Base-by-base conservation (phyloP, 1,140 invertebrate genomes). In the Hyphantria cunea region DNA sequence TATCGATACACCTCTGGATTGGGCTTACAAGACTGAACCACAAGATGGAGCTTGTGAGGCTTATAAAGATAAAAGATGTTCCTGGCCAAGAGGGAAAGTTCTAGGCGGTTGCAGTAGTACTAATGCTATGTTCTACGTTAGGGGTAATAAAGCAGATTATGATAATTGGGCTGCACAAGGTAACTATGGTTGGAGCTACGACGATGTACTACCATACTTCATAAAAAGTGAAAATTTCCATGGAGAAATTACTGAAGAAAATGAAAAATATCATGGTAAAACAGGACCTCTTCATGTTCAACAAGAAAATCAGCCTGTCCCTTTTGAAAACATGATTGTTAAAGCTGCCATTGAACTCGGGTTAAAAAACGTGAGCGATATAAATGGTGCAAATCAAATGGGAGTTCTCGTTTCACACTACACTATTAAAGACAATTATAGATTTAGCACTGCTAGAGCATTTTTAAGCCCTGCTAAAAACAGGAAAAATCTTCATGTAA, bases 141-240 rank as follows among this genome's bases (percentile, higher is more conserved):
- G 95, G n/a, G 95, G 95, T 5, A 94, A 96, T 72, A 92, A 92
- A 2, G 59, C 72, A 41, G 93, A 94, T 64, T 94, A 92, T 54
- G 92, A 94, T 49, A 81, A 87, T 44, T 97, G 96, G 96, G 93
- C 93, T 45, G 90, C 91, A 37, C 76, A 89, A 77, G 92, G 92
- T 6, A 93, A 92, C 61, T 69, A 86, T 0, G 95, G 94, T 0
- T 98, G 97, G 97, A 93, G 94, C 10, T 98, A 94, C 90, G 91
- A 95, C 11, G 94, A 96, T n/a, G 93, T 97, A 0, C 73, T 96
- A 5, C 95, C 95, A 0, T 97, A 97, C 76, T 97, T 97, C 77
- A 94, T 94, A 70, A 97, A 96, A 81, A 88, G 95, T 4, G 96
- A 97, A 89, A 93, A 93, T 51, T 94, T 93, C 66, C 92, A 88